A percentile compares a stretch with the other conserved stretches of the same genome.
Conservation (phyloP, 2,113 vertebrate genomes). For the Pteronura brasiliensis region DNA sequence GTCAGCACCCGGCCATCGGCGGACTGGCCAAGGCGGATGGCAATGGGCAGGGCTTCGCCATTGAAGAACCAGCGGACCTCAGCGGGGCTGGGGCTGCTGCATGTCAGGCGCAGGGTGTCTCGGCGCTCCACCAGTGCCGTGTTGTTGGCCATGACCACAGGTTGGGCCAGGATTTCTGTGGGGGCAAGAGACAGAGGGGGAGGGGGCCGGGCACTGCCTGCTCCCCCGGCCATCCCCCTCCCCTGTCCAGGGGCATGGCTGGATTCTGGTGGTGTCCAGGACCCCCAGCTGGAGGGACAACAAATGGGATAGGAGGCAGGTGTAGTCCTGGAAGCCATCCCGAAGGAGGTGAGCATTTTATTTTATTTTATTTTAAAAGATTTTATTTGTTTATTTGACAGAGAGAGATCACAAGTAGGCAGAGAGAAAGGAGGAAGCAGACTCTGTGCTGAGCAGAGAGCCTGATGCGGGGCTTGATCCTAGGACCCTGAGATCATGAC, state of each 20-base stretch:
- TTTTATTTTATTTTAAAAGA: background rate
- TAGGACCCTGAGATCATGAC: too few species aligned
- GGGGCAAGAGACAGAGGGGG: conserved; percentile 55
- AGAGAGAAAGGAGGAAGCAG: too few species aligned
- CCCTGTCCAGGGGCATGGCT: background rate
- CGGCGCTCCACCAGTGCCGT: conserved; percentile 65
- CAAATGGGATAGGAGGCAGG: background rate
- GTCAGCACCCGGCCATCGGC: conserved; percentile 43
- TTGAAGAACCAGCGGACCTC: conserved; percentile 77
- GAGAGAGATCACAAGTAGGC: too few species aligned
- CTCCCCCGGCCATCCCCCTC: background rate
- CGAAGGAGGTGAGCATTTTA: background rate
- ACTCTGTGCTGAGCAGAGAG: too few species aligned
- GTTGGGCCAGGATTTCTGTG: conserved; percentile 73
- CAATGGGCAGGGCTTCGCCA: conserved; percentile 31
- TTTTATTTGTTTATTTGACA: too few species aligned
- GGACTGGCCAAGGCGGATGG: conserved; percentile 57
- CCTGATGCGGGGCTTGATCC: too few species aligned
- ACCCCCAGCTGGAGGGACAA: background rate
- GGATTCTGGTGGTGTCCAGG: background rate
- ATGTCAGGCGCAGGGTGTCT: conserved; percentile 64
- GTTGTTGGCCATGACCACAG: conserved; percentile 51
- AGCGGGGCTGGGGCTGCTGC: conserved; percentile 47
- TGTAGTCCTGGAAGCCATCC: conserved; percentile 17
- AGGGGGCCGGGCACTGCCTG: conserved; percentile 61